A percentile compares a stretch with the other conserved stretches of the same genome.
These are phyloP conservation scores for Intellagama lesueurii DNA, from an alignment of 2,797 vertebrate genomes.

Conservation along the genomic window DNA sequence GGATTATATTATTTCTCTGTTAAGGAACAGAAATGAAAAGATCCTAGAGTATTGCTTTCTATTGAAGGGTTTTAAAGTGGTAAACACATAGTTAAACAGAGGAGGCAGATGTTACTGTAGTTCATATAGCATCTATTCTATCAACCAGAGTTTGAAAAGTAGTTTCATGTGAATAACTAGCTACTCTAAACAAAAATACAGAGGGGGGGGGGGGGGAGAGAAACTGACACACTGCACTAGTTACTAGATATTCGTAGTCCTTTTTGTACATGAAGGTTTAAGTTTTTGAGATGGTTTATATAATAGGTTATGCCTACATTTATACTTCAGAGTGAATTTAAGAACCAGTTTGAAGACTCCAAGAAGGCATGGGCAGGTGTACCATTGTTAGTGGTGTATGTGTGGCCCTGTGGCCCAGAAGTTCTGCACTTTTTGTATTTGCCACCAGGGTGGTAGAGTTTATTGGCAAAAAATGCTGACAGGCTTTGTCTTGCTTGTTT, in stretches of 20 bases:
- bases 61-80: slow-evolving; percentile 79
- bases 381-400: slow-evolving; percentile 86
- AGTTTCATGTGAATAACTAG: slow-evolving; percentile 87
- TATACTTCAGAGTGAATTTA: slow-evolving; percentile 86
- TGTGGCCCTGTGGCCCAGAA: slow-evolving; percentile 80
- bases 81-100: slow-evolving; percentile 77
- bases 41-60: slow-evolving; percentile 84
- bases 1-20: slow-evolving; percentile 74
- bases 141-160: slow-evolving; percentile 84
- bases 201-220: slow-evolving; percentile 71
- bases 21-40: slow-evolving; percentile 80
- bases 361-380: slow-evolving; percentile 80
- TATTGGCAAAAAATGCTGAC: slow-evolving; percentile 79
- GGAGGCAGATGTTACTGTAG: slow-evolving; percentile 85
- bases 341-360: slow-evolving; percentile 81
- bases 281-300: slow-evolving; percentile 88
- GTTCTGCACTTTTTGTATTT: slow-evolving; percentile 86
- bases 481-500: slow-evolving; percentile 74
- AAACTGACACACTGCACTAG: slow-evolving; percentile 93
- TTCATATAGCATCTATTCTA: slow-evolving; percentile 80
- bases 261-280: slow-evolving; percentile 89
- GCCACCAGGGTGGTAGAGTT: slow-evolving; percentile 81
- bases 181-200: slow-evolving; percentile 83
- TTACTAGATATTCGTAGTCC: slow-evolving; percentile 89
- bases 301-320: slow-evolving; percentile 88